Base-by-base conservation (phyloP, 2,888 invertebrate species). In the Pristionchus exspectatus region DNA sequence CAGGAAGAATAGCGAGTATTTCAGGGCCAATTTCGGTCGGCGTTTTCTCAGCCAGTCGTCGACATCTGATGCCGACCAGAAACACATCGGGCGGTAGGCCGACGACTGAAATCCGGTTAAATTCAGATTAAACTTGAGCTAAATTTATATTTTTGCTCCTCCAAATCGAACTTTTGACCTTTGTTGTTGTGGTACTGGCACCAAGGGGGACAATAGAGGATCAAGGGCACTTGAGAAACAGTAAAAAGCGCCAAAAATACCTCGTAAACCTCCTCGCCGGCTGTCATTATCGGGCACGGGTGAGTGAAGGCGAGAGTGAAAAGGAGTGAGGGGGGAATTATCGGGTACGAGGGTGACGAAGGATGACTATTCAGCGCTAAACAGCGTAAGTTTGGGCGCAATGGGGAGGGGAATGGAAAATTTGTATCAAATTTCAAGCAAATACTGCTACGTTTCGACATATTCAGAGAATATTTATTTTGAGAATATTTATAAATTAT, bases 1-100 rank as follows among this genome's bases (percentile, higher is more conserved):
- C n/a, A 93, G 63, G 88, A 93, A 93, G 77, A 90, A 91, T 27
- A 91, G 91, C 9, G 93, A 91, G 90, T 93, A 93, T 90, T 93
- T 93, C 77, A 93, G 88, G 12, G 93, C 93, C 74, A 93, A 88
- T 87, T 92, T 93, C 7, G 93, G 93, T 18, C 92, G 88, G 54
- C 92, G 90, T 38, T 91, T 90, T 54, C 92, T 66, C 59, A 93
- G 86, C 92, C 93, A 93, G 72, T 92, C 92, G 86, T 93, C 93
- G 27, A 93, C 92, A 87, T 93, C 93, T 50, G 90, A 90, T 12
- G 92, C 91, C 14, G 92, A 89, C 93, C 93, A 93, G 81, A 93
- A 93, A 77, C 92, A 92, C 44, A 93, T 92, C 38, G 93, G 92
- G 9, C 92, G 91, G 77, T 93, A 92, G 50, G 92, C 88, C 44